A percentile compares a stretch with the other conserved stretches of the same genome.
Evolutionary conservation across 2,113 vertebrate species (phyloP).

Genomic region (Theristicus caerulescens): DNA sequence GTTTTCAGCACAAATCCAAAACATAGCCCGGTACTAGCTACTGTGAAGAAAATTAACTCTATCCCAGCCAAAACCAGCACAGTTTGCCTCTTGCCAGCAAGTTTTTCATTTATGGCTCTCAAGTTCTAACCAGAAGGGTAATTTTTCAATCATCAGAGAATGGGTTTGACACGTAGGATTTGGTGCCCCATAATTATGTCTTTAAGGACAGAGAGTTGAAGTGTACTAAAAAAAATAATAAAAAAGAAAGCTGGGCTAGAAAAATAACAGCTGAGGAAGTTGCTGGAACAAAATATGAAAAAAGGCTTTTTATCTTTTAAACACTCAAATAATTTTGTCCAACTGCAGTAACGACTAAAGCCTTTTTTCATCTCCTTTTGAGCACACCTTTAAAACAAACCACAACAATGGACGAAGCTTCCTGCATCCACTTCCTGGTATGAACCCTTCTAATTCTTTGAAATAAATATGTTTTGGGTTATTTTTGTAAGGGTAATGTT

Average conservation of each 20-base stretch:
- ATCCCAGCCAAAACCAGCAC: neutral
- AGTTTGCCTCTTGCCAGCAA: neutral
- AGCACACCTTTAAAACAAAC: conserved; percentile 56
- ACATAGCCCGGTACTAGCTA: neutral
- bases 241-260: neutral
- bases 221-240: neutral
- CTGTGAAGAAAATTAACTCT: neutral
- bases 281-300: neutral
- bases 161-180: neutral
- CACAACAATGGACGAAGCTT: conserved; percentile 28
- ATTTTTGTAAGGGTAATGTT: conserved; percentile 33
- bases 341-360: neutral
- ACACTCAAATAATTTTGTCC: neutral
- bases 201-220: neutral
- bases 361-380: neutral
- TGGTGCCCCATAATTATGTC: neutral
- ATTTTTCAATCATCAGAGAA: conserved; percentile 1
- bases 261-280: neutral
- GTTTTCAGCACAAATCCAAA: neutral
- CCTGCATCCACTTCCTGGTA: conserved; percentile 17
- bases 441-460: conserved; percentile 17
- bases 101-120: neutral
- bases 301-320: conserved; percentile 38
- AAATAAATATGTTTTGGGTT: conserved; percentile 47
- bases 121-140: neutral